phyloP scores from a whole-genome alignment of 2,113 vertebrate genomes.

The Corythaixoides concolor region DNA sequence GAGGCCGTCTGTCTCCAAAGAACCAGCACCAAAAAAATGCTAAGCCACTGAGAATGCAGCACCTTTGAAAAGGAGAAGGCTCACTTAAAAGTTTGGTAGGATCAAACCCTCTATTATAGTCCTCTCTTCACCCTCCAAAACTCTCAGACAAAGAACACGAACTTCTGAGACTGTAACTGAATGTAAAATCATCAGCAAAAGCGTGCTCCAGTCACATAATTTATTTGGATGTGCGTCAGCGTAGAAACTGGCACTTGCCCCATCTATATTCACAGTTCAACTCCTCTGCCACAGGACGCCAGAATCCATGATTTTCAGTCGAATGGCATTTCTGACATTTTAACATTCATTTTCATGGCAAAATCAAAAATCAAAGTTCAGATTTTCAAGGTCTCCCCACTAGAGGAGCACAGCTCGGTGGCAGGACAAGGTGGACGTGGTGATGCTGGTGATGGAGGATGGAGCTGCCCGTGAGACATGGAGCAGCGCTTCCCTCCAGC shows the following conservation, averaged over 20 bases:
- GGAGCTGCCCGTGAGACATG: not conserved
- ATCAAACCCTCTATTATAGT: not conserved
- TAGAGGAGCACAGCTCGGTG: fast-evolving
- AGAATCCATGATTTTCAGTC: not conserved
- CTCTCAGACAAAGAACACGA: not conserved
- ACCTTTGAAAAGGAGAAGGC: not conserved
- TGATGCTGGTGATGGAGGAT: not conserved
- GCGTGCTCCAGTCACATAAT: not conserved
- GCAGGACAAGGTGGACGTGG: fast-evolving
- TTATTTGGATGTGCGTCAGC: not conserved
- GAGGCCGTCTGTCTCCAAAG: not conserved
- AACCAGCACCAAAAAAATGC: not conserved
- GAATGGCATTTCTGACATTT: not conserved
- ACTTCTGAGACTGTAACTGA: not conserved
- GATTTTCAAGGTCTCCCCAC: fast-evolving
- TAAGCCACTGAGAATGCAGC: not conserved
- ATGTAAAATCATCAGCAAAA: not conserved
- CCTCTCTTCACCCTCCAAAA: not conserved
- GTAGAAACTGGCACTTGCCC: not conserved
- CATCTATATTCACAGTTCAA: not conserved
- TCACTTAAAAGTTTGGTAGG: not conserved
- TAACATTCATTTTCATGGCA: not conserved
- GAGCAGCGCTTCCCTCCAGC: not conserved
- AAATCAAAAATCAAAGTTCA: not conserved
- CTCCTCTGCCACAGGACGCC: not conserved